phyloP scores from a whole-genome alignment of 1,140 invertebrate genomes.

The Drosophila triauraria region DNA sequence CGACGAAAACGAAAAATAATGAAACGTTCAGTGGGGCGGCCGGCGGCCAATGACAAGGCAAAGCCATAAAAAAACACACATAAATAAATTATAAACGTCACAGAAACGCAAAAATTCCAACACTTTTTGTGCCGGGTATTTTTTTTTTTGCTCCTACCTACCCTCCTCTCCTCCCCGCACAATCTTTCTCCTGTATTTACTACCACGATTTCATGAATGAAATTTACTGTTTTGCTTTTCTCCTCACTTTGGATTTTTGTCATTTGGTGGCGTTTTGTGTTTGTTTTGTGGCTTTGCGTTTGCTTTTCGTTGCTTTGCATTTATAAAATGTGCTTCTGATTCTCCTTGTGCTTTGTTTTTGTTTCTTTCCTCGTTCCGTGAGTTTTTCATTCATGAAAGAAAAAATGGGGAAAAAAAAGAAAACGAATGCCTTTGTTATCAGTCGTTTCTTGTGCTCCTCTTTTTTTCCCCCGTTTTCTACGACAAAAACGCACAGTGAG shows the following conservation, averaged over 20 bases:
- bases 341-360: not conserved
- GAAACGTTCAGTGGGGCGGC: constrained; percentile 25
- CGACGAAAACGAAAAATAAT: constrained; percentile 17
- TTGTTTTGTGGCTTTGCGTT: constrained; percentile 25
- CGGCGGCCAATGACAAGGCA: constrained; percentile 41
- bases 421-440: constrained; percentile 63
- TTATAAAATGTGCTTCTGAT: constrained; percentile 36
- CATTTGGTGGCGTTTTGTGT: constrained; percentile 22
- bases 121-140: constrained; percentile 29
- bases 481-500: constrained; percentile 45
- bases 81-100: constrained; percentile 73
- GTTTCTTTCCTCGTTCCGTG: constrained; percentile 4
- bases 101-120: constrained; percentile 47
- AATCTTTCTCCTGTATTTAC: constrained; percentile 23
- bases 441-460: constrained; percentile 35
- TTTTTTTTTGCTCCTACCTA: not conserved
- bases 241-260: constrained; percentile 51
- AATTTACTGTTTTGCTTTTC: constrained; percentile 66
- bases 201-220: constrained; percentile 69
- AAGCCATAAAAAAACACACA: constrained; percentile 53
- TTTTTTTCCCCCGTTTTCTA: constrained; percentile 14
- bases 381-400: constrained; percentile 69
- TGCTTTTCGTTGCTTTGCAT: constrained; percentile 27
- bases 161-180: not conserved
- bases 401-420: constrained; percentile 31